Percentiles rank a stretch among this genome's conserved stretches.
Conservation (phyloP, 2,888 invertebrate genomes). For the Petrolisthes manimaculis region DNA sequence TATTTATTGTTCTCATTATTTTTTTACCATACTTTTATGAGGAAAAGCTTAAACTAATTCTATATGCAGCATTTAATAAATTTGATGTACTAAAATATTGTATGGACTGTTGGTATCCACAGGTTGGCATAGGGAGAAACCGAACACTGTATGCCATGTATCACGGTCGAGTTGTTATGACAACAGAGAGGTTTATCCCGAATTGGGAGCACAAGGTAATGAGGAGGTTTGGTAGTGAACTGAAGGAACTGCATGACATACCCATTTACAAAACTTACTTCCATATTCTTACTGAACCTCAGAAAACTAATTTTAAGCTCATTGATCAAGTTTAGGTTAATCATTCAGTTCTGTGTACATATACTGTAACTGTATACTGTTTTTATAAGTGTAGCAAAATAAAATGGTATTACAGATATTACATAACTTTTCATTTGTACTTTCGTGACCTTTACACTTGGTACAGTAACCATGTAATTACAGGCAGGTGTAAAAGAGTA, state of each 20-base stretch:
- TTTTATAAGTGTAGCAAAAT: no score
- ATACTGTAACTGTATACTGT: no score
- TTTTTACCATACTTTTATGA: no score
- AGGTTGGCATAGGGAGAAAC: slow-evolving; percentile 87
- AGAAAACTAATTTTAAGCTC: slow-evolving; percentile 36
- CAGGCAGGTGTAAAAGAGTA: no score
- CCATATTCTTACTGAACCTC: slow-evolving; percentile 79
- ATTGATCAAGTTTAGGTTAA: slow-evolving; percentile 40
- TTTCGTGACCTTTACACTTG: no score
- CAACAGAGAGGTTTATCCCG: slow-evolving; percentile 84
- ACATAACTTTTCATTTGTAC: no score
- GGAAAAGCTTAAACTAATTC: no score
- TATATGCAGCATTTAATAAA: background rate
- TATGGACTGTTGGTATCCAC: slow-evolving; percentile 67
- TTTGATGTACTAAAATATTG: background rate
- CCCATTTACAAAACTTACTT: slow-evolving; percentile 85
- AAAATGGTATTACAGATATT: no score
- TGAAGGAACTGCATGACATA: slow-evolving; percentile 74
- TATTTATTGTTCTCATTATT: no score
- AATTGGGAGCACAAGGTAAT: slow-evolving; percentile 85
- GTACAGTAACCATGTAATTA: no score
- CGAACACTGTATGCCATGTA: slow-evolving; percentile 85
- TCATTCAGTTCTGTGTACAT: no score
- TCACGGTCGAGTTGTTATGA: slow-evolving; percentile 82
- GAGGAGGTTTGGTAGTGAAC: slow-evolving; percentile 76